Evolutionary conservation across 1,140 invertebrate species (phyloP), one percentile per base, ranked within the genome.

Genomic region (Neodiprion pinetum): DNA sequence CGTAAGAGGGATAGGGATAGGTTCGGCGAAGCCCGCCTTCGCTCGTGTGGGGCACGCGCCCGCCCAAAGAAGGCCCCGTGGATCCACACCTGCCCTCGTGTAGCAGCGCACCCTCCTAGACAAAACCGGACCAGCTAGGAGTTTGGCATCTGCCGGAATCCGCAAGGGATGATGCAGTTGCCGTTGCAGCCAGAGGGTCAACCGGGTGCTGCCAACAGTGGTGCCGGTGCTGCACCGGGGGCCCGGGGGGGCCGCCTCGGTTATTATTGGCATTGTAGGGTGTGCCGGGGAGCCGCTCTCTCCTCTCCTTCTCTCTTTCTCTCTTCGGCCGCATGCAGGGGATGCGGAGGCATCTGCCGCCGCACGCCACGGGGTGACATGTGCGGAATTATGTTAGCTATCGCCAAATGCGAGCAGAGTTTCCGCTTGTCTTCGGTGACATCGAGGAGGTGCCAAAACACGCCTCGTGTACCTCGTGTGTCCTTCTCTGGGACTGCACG

Each of bases 21-120:
- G 80, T 81, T 81, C 77, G 71, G 73, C 71, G 75, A 73, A 81
- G 81, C 80, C 86, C 87, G 86, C 87, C 87, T 81, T 84, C 86
- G 86, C 87, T 88, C 87, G 87, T 88, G 87, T 88, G 85, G 82
- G 87, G 86, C 87, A 88, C 87, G 87, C 87, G 87, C 82, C 85
- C 76, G 79, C 77, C 81, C n/a, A 61, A 61, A 61, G 53, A 61
- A 17, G 53, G 80, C 81, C n/a, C 61, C 73, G 23, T 12, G 10
- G 75, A 73, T 72, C 78, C 86, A 87, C 87, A 88, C 87, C 87
- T 88, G 87, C 87, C 86, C 75, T 77, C 83, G 78, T 79, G 77
- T 83, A 77, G 75, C 69, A 67, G 72, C 73, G 74, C 78, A 76
- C 74, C 81, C 83, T 83, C 81, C 79, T 82, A 84, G 82, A 86